These are phyloP conservation scores for Scolopax bukidnonensis DNA, from an alignment of 2,797 vertebrate genomes.

Conservation along the genomic window DNA sequence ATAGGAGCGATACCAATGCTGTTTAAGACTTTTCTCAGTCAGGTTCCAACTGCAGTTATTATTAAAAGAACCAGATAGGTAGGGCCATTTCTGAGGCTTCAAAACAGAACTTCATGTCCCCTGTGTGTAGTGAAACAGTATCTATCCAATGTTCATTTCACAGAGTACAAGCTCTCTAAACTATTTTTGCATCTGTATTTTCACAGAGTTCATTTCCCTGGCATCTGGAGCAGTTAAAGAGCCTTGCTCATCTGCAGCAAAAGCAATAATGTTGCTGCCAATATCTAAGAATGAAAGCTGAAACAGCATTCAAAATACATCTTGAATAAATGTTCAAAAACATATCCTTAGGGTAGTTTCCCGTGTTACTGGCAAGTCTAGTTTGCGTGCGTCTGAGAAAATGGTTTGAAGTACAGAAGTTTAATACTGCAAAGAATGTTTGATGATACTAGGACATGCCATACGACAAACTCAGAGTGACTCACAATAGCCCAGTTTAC, in stretches of 20 bases:
- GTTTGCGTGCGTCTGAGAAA: slow-evolving; percentile 73
- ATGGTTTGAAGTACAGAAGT: slow-evolving; percentile 68
- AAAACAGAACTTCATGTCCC: background rate
- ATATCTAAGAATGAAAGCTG: slow-evolving; percentile 73
- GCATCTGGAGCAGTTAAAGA: slow-evolving; percentile 59
- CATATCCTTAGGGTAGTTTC: slow-evolving; percentile 73
- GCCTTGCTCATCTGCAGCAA: slow-evolving; percentile 65
- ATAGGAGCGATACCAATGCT: background rate
- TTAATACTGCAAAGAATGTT: slow-evolving; percentile 74
- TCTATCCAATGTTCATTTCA: background rate
- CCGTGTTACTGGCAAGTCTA: slow-evolving; percentile 74
- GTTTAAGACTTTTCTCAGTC: background rate
- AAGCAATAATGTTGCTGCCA: slow-evolving; percentile 69
- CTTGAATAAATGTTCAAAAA: slow-evolving; percentile 78
- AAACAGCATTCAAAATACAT: slow-evolving; percentile 72
- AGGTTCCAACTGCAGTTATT: background rate
- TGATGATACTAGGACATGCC: slow-evolving; percentile 68
- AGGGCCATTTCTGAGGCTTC: background rate
- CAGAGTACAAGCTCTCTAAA: background rate
- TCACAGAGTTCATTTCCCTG: slow-evolving; percentile 30
- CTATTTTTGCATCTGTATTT: slow-evolving; percentile 44
- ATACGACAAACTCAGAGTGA: slow-evolving; percentile 48
- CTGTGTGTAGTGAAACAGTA: background rate
- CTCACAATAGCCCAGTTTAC: background rate
- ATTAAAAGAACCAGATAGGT: background rate